phyloP scores from a whole-genome alignment of 2,888 invertebrate genomes.

The Drosophila limbata region DNA sequence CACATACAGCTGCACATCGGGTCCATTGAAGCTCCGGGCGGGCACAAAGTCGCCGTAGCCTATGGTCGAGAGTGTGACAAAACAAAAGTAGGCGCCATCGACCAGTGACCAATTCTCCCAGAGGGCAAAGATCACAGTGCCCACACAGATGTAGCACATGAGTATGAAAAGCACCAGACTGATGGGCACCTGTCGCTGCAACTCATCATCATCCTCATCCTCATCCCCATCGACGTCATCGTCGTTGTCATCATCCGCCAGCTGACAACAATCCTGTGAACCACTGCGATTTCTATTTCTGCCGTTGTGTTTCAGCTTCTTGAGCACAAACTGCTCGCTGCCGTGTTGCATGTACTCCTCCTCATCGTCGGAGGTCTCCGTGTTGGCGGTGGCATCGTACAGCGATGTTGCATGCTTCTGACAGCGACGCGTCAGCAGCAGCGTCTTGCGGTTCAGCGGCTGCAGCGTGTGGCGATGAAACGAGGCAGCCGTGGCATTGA shows the following conservation, averaged over 20 bases:
- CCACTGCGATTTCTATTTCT: not conserved
- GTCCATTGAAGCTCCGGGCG: constrained; percentile 84
- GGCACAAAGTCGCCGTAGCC: constrained; percentile 93
- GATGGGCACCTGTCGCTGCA: constrained; percentile 87
- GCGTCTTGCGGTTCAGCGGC: constrained; percentile 68
- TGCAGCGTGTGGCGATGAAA: constrained; percentile 79
- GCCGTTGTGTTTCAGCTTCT: constrained; percentile 53
- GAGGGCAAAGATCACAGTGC: constrained; percentile 91
- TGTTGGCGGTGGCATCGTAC: constrained; percentile 73
- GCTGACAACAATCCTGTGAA: constrained; percentile 45
- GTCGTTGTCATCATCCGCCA: constrained; percentile 44
- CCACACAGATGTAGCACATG: constrained; percentile 90
- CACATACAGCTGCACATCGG: constrained; percentile 89
- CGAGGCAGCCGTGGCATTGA: constrained; percentile 76
- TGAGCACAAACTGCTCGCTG: constrained; percentile 73
- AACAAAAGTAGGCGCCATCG: constrained; percentile 94
- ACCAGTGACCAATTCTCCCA: constrained; percentile 93
- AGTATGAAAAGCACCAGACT: constrained; percentile 89
- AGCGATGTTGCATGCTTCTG: constrained; percentile 66
- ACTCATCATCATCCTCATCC: constrained; percentile 53
- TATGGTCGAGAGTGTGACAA: constrained; percentile 93
- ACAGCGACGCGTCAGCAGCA: constrained; percentile 66
- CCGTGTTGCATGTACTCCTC: constrained; percentile 77
- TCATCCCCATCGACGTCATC: constrained; percentile 28
- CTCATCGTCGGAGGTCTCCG: constrained; percentile 82